Evolutionary conservation across 2,888 invertebrate species (phyloP).

Genomic region (Brachylomia viminalis): DNA sequence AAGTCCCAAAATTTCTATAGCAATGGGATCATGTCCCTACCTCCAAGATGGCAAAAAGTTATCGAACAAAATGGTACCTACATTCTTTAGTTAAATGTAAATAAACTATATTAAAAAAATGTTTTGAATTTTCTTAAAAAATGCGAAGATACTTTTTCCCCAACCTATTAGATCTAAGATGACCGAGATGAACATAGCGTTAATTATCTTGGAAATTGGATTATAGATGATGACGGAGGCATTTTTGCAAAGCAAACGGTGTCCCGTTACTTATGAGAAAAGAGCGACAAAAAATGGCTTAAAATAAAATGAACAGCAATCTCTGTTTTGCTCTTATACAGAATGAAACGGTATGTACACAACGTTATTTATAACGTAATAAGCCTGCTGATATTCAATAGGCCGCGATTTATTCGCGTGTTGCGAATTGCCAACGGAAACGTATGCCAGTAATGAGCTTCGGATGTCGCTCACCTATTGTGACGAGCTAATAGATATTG

Average conservation of each 20-base stretch:
- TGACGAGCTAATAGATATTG: constrained; percentile 89
- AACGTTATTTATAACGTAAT: constrained; percentile 63
- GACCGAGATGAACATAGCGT: constrained; percentile 1
- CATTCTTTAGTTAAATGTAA: too few species aligned
- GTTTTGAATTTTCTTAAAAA: too few species aligned
- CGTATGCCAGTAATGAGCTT: constrained; percentile 89
- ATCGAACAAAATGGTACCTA: too few species aligned
- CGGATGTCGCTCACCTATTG: constrained; percentile 91
- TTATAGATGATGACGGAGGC: not conserved
- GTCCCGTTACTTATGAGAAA: not conserved
- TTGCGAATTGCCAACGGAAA: constrained; percentile 89
- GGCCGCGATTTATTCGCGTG: constrained; percentile 82
- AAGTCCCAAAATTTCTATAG: too few species aligned
- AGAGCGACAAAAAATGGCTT: not conserved
- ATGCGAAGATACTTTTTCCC: too few species aligned
- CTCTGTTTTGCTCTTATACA: constrained; percentile 16
- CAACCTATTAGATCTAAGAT: not conserved
- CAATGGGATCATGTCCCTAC: too few species aligned
- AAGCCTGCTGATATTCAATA: constrained; percentile 76
- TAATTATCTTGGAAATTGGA: constrained; percentile 6
- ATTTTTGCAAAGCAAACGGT: not conserved
- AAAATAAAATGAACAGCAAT: not conserved
- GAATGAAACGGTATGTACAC: constrained; percentile 9
- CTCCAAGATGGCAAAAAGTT: too few species aligned
- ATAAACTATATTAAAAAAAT: too few species aligned